These are phyloP conservation scores for Quadroppia sp. DNA, from an alignment of 2,888 invertebrate species.

Conservation along the genomic window DNA sequence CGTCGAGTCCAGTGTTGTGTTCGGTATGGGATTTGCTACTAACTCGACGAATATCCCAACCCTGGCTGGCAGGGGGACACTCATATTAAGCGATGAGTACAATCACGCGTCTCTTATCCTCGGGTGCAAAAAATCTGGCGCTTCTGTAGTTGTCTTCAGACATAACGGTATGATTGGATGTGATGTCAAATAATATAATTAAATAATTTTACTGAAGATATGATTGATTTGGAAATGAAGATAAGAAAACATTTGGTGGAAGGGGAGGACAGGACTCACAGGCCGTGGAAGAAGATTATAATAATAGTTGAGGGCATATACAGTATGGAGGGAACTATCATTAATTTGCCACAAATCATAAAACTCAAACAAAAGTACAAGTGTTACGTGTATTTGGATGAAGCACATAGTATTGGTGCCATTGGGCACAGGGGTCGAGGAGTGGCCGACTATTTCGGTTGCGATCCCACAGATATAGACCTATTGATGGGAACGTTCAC, in stretches of 20 bases:
- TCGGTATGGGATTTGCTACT: conserved; percentile 60
- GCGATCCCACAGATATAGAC: conserved; percentile 56
- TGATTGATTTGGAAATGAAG: conserved; percentile 29
- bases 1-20: conserved; percentile 57
- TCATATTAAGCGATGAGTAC: conserved; percentile 58
- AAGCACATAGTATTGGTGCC: conserved; percentile 58
- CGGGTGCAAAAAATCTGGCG: conserved; percentile 57
- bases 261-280: conserved; percentile 18
- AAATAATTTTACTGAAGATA: neutral
- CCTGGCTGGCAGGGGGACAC: conserved; percentile 56
- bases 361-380: conserved; percentile 58
- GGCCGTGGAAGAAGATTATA: conserved; percentile 41
- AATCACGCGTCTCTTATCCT: conserved; percentile 59
- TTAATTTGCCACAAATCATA: conserved; percentile 56
- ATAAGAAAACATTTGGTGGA: conserved; percentile 17
- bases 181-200: neutral
- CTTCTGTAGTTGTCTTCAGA: conserved; percentile 56
- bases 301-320: conserved; percentile 57
- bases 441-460: conserved; percentile 57
- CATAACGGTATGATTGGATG: conserved; percentile 54
- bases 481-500: conserved; percentile 59
- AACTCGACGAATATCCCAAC: conserved; percentile 59
- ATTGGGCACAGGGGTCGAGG: conserved; percentile 56
- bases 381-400: conserved; percentile 57
- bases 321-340: conserved; percentile 59